phyloP scores from a whole-genome alignment of 2,113 vertebrate species.

The Rhipidura dahli region DNA sequence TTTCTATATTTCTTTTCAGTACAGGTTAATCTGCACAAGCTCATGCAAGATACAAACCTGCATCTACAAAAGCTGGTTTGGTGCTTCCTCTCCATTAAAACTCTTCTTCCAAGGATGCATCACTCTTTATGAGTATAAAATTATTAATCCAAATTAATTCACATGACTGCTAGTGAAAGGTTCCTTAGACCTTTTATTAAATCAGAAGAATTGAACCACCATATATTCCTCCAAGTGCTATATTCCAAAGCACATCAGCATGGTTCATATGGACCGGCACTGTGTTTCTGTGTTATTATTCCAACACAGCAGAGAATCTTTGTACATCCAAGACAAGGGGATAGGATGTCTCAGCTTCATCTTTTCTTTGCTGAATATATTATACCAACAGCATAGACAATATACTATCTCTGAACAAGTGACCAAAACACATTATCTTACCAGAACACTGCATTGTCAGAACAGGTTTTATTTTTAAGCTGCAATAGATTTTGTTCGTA shows the following conservation, averaged over 20 bases:
- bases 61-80: background rate
- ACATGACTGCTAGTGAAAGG: background rate
- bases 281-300: background rate
- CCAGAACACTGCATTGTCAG: background rate
- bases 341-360: background rate
- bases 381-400: background rate
- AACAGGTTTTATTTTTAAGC: background rate
- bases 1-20: background rate
- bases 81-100: background rate
- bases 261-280: background rate
- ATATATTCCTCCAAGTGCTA: background rate
- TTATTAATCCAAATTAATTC: background rate
- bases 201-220: background rate
- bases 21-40: background rate
- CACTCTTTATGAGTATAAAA: background rate
- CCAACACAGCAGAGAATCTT: background rate
- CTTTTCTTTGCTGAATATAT: background rate
- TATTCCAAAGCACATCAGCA: background rate
- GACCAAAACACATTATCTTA: background rate
- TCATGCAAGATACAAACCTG: background rate
- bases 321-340: background rate
- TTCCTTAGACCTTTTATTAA: background rate
- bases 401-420: background rate
- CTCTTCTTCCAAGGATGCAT: background rate
- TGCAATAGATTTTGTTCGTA: background rate